Evolutionary conservation across 2,888 invertebrate species (phyloP).

Genomic region (Drosophila vallismaia): DNA sequence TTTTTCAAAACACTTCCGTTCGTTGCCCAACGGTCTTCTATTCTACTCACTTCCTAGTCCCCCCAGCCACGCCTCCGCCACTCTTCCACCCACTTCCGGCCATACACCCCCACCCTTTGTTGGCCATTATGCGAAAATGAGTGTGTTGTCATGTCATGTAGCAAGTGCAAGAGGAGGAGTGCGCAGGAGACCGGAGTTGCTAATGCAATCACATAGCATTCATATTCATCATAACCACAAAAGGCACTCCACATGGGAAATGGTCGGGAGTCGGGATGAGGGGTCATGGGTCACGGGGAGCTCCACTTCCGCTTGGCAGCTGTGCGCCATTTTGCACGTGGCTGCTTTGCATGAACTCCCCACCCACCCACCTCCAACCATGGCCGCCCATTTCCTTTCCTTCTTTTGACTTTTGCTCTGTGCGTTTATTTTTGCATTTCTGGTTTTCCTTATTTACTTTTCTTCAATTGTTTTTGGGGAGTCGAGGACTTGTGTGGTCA

Average conservation of each 20-base stretch:
- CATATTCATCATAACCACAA: conserved; percentile 79
- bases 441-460: conserved; percentile 7
- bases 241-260: conserved; percentile 66
- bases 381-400: conserved; percentile 16
- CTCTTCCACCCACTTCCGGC: background rate
- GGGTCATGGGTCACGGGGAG: background rate
- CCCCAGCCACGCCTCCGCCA: too few relatives aligned
- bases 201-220: conserved; percentile 80
- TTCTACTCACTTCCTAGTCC: background rate
- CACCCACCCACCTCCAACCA: conserved; percentile 3
- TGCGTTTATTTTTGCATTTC: conserved; percentile 13
- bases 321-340: conserved; percentile 47
- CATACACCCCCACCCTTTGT: conserved; percentile 2
- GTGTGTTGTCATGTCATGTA: conserved; percentile 60
- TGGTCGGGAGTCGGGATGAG: background rate
- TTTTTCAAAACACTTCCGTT: conserved; percentile 71
- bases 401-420: conserved; percentile 6
- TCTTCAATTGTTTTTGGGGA: conserved; percentile 21
- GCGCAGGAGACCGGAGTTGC: conserved; percentile 60
- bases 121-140: conserved; percentile 52
- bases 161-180: conserved; percentile 9
- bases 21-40: conserved; percentile 32
- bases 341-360: conserved; percentile 41
- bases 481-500: conserved; percentile 4
- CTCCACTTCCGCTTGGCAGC: conserved; percentile 43